Evolutionary conservation across 2,797 vertebrate species (phyloP).

Genomic region (Sebastes vulpes): DNA sequence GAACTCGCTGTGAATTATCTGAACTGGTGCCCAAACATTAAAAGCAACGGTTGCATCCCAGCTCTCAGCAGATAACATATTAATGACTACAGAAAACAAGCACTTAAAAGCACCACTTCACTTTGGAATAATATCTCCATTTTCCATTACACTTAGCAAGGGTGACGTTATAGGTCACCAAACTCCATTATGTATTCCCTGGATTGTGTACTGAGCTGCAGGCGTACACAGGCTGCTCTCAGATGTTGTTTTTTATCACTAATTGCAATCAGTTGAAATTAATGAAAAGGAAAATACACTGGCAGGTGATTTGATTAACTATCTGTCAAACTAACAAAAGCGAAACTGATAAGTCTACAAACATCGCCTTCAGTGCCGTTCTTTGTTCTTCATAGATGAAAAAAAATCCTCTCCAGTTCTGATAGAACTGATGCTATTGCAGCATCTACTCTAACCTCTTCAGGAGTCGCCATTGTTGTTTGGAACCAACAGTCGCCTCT

Average conservation of each 20-base stretch:
- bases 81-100: conserved; percentile 1
- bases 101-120: conserved; percentile 21
- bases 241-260: neutral
- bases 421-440: no score
- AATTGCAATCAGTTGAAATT: neutral
- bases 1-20: neutral
- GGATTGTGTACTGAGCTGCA: neutral
- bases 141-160: conserved; percentile 1
- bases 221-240: neutral
- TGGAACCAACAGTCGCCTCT: no score
- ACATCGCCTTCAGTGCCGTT: no score
- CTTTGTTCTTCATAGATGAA: no score
- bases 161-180: neutral
- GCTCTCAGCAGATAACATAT: neutral
- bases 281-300: neutral
- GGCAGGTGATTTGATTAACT: no score
- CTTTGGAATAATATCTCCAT: conserved; percentile 4
- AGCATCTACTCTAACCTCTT: no score
- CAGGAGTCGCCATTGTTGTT: no score
- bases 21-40: neutral
- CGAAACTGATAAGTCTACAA: no score
- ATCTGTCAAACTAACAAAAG: no score
- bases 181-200: conserved; percentile 1
- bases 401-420: no score
- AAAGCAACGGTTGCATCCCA: neutral